Conservation (phyloP, 2,797 vertebrate species). For the Uromys caudimaculatus region DNA sequence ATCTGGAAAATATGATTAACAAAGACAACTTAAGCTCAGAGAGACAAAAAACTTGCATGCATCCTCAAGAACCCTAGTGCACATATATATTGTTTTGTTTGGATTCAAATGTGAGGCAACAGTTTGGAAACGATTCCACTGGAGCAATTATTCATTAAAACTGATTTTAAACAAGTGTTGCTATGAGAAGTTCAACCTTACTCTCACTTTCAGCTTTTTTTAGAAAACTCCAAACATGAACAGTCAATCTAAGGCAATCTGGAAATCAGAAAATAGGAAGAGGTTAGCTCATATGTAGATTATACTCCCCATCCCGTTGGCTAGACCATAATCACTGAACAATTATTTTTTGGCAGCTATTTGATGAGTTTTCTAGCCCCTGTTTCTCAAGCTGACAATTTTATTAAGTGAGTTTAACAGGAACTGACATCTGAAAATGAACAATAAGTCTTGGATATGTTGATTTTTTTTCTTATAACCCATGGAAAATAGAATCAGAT, state of each 20-base stretch:
- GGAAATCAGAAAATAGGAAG: neutral
- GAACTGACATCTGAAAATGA: slow-evolving; percentile 16
- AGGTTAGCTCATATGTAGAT: neutral
- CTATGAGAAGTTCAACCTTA: neutral
- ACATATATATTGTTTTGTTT: neutral
- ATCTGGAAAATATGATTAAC: neutral
- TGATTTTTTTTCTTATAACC: neutral
- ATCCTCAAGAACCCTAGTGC: neutral
- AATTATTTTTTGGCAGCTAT: neutral
- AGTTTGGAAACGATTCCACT: neutral
- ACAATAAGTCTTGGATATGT: neutral
- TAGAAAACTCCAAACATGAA: neutral
- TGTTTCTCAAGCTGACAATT: slow-evolving; percentile 14
- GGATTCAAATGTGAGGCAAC: neutral
- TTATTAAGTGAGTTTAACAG: neutral
- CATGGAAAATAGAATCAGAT: slow-evolving; percentile 8
- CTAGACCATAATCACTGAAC: neutral
- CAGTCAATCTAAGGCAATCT: neutral
- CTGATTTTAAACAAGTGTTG: neutral
- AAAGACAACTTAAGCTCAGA: neutral
- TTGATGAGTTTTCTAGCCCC: neutral
- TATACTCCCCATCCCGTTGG: neutral
- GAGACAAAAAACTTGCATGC: neutral
- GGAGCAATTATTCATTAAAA: neutral
- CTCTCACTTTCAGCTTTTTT: neutral